Evolutionary conservation across 2,888 invertebrate genomes (phyloP).

Genomic region (Hydrotaea cyrtoneurina): DNA sequence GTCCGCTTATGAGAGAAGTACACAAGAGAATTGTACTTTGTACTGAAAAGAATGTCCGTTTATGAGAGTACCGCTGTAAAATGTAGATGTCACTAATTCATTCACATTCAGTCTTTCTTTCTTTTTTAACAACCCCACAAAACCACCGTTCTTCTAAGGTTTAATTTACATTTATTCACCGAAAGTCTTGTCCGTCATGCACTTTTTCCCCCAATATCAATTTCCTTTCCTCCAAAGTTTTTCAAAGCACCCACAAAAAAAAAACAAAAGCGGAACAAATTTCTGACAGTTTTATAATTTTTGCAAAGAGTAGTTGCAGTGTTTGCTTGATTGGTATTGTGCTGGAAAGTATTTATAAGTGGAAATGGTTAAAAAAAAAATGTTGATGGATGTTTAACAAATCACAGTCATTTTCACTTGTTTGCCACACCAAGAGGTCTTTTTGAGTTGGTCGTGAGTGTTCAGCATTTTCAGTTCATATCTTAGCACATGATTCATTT

Average conservation of each 20-base stretch:
- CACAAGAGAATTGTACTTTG: no score
- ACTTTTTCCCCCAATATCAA: background rate
- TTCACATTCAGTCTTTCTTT: no score
- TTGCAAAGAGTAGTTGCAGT: background rate
- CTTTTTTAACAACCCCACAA: no score
- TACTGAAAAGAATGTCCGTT: no score
- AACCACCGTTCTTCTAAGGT: background rate
- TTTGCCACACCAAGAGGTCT: no score
- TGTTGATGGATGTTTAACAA: no score
- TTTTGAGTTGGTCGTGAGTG: no score
- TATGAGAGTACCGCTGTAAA: no score
- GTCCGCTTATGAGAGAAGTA: no score
- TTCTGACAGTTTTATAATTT: background rate
- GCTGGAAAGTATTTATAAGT: constrained; percentile 12
- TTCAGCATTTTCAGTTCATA: background rate
- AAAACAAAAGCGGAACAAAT: constrained; percentile 27
- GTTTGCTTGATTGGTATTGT: constrained; percentile 7
- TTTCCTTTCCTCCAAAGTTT: background rate
- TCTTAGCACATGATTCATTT: background rate
- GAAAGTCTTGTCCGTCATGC: background rate
- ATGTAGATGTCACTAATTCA: no score
- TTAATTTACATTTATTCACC: background rate
- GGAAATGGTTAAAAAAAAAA: no score
- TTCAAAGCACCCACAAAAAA: no score
- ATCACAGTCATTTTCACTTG: background rate